Base-by-base conservation (phyloP, 1,140 invertebrate genomes). In the Drosophila murphyi region DNA sequence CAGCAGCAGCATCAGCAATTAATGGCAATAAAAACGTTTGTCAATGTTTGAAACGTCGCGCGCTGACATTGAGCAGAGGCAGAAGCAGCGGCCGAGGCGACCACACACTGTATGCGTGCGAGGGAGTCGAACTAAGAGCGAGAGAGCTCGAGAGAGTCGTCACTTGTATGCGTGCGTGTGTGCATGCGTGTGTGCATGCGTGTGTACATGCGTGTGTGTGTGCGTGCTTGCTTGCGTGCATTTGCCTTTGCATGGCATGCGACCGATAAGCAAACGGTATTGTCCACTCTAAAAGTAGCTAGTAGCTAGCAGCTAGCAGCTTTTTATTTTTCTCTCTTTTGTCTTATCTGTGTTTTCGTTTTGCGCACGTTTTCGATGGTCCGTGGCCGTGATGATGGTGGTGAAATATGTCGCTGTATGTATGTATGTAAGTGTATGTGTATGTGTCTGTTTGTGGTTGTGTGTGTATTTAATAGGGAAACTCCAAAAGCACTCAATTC, bases 291-390 rank as follows among this genome's bases (percentile, higher is more conserved):
- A 34, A n/a, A 43, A 3, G 39, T 3, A 43, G 10, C 10, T 43
- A 4, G 39, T 3, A 43, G 10, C 10, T 43, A 4, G 39, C 3
- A 29, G 37, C 28, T n/a, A 32, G 43, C 12, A 35, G 20, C 5
- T 65, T 47, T 37, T 56, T 43, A 52, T 61, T 56, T 48, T 61
- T 76, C 54, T 78, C 54, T 55, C 57, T 72, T 75, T 60, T 70
- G 75, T 76, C 82, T 86, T 87, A 86, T 87, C 82, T 82, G 71
- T 71, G 55, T 87, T 76, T 87, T 86, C 64, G 74, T 73, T 86
- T 86, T 86, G 78, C 68, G 75, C 82, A 86, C 82, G 82, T 86
- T 86, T 86, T 82, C 56, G 52, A 43, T 76, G 71, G 71, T 56
- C 67, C 12, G 54, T 75, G 65, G 63, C 55, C 65, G 61, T 34